Percentiles rank a stretch among this genome's conserved stretches.
phyloP scores from a whole-genome alignment of 2,797 vertebrate genomes.

The Labroides dimidiatus region DNA sequence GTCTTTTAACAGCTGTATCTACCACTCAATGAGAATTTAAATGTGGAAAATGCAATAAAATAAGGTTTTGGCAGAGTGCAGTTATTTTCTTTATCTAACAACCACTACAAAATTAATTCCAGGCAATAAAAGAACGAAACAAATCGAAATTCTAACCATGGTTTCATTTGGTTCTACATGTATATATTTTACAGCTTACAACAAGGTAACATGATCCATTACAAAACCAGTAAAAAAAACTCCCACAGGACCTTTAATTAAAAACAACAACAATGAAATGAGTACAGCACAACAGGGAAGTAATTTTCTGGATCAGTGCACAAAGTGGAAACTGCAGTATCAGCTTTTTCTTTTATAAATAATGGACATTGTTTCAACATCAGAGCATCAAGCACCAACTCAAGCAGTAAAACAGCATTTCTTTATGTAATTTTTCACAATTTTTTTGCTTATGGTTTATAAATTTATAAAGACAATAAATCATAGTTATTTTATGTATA shows the following conservation, averaged over 20 bases:
- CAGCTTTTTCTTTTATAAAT: constrained; percentile 1
- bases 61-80: no score
- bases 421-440: not conserved
- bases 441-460: not conserved
- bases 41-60: no score
- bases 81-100: not conserved
- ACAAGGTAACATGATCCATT: no score
- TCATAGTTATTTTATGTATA: not conserved
- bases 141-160: no score
- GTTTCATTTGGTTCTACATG: no score
- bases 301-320: constrained; percentile 3
- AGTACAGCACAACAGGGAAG: constrained; percentile 4
- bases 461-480: not conserved
- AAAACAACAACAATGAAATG: not conserved
- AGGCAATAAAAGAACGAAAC: no score
- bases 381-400: not conserved
- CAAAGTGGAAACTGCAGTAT: not conserved
- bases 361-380: not conserved
- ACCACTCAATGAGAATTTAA: no score
- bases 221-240: no score
- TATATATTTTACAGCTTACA: no score
- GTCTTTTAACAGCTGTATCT: no score
- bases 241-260: no score
- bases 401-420: not conserved
- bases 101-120: not conserved